phyloP scores from a whole-genome alignment of 1,140 invertebrate genomes.

The Nylanderia fulva region DNA sequence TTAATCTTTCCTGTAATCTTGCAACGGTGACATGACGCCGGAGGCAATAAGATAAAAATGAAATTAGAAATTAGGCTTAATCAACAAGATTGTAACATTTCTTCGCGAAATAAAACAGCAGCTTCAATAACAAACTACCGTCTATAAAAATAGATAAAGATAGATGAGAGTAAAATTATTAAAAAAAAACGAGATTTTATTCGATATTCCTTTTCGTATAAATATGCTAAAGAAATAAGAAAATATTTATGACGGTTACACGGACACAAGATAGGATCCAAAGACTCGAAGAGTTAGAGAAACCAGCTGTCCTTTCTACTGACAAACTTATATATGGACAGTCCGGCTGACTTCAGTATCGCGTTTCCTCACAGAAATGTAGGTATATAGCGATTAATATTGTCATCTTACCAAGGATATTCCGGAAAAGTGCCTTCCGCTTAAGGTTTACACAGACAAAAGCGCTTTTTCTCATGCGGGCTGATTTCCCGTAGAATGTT shows the following conservation, averaged over 20 bases:
- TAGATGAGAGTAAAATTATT: not conserved
- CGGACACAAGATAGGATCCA: not conserved
- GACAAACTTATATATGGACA: constrained; percentile 19
- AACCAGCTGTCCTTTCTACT: not conserved
- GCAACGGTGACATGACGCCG: not conserved
- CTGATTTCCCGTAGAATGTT: constrained; percentile 37
- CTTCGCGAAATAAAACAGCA: not conserved
- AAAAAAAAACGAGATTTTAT: constrained; percentile 15
- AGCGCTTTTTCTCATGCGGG: constrained; percentile 75
- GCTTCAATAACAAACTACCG: not conserved
- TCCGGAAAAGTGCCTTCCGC: constrained; percentile 4
- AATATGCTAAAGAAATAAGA: not conserved
- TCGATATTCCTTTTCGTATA: not conserved
- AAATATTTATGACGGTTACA: constrained; percentile 19
- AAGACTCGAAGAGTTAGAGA: constrained; percentile 14
- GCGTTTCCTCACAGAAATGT: constrained; percentile 42
- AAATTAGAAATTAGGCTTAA: not conserved
- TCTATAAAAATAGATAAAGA: constrained; percentile 10
- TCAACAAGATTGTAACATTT: not conserved
- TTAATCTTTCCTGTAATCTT: not conserved
- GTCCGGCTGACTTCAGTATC: constrained; percentile 9
- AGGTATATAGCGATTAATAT: constrained; percentile 65
- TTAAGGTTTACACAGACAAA: not conserved
- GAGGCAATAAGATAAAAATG: not conserved
- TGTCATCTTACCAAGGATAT: constrained; percentile 37